Conservation (phyloP, 2,113 vertebrate species). For the Stegastes partitus region DNA sequence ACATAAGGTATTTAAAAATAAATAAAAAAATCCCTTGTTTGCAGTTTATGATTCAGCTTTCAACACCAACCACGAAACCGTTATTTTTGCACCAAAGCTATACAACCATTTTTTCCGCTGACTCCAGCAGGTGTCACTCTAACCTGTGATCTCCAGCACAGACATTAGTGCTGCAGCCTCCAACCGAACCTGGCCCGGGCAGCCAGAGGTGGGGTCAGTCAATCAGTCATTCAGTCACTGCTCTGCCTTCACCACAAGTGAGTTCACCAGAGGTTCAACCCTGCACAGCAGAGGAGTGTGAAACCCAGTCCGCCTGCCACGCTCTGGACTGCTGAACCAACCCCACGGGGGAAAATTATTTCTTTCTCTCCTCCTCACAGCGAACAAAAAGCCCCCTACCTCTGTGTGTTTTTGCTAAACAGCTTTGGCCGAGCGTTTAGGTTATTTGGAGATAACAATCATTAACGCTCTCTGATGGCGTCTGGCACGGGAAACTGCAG, state of each 20-base stretch:
- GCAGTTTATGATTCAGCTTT: not conserved
- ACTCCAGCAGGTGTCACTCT: constrained; percentile 79
- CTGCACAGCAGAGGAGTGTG: constrained; percentile 65
- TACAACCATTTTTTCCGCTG: constrained; percentile 6
- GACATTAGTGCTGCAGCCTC: constrained; percentile 2
- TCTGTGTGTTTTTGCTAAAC: constrained; percentile 42
- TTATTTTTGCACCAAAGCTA: not conserved
- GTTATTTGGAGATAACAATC: constrained; percentile 63
- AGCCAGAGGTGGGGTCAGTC: constrained; percentile 61
- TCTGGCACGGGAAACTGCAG: constrained; percentile 27
- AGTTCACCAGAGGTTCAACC: constrained; percentile 76
- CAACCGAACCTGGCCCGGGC: constrained; percentile 21
- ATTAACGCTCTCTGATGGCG: constrained; percentile 50
- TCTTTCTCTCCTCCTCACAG: constrained; percentile 49
- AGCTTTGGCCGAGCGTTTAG: constrained; percentile 46
- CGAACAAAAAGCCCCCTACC: constrained; percentile 17
- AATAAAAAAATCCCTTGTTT: not conserved
- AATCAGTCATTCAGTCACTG: constrained; percentile 61
- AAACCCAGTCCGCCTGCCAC: constrained; percentile 70
- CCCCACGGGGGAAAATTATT: constrained; percentile 43
- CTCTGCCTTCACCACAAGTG: constrained; percentile 46
- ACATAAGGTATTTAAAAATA: too few species aligned
- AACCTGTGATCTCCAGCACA: constrained; percentile 31
- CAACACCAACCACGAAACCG: not conserved
- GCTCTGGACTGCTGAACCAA: constrained; percentile 51